Conservation (phyloP, 2,113 vertebrate genomes). For the Chaetops frenatus region DNA sequence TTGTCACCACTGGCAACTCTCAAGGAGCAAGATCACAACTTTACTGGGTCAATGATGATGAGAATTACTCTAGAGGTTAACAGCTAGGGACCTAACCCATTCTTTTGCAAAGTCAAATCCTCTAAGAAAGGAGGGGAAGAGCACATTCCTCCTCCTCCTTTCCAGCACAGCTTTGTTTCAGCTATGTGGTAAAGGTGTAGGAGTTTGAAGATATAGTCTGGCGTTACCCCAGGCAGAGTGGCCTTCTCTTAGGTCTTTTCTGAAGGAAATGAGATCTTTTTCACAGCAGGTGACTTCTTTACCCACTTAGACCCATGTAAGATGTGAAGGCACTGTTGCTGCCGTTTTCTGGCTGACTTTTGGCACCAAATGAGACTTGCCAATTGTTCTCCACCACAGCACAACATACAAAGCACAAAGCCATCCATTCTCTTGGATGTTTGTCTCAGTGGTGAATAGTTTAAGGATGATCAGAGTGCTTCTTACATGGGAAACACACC, state of each 20-base stretch:
- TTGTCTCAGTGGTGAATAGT: not conserved
- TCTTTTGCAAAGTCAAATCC: not conserved
- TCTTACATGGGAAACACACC: not conserved
- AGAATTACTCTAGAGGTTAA: not conserved
- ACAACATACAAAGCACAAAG: not conserved
- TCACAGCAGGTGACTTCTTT: not conserved
- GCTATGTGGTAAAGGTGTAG: not conserved
- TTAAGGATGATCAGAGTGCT: not conserved
- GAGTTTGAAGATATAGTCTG: not conserved
- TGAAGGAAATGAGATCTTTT: not conserved
- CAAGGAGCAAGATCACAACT: not conserved
- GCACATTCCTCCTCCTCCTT: not conserved
- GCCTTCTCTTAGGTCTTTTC: not conserved
- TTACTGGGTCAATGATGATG: not conserved
- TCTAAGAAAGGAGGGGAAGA: not conserved
- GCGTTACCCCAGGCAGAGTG: not conserved
- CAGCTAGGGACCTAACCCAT: not conserved
- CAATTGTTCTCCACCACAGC: not conserved
- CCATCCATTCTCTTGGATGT: not conserved
- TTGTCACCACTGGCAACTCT: not conserved
- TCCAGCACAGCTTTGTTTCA: not conserved
- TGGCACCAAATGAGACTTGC: not conserved
- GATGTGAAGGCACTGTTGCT: fast-evolving
- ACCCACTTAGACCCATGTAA: fast-evolving
- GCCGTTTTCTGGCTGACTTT: not conserved